Evolutionary conservation across 2,113 vertebrate species (phyloP).

Genomic region (Chauna torquata): DNA sequence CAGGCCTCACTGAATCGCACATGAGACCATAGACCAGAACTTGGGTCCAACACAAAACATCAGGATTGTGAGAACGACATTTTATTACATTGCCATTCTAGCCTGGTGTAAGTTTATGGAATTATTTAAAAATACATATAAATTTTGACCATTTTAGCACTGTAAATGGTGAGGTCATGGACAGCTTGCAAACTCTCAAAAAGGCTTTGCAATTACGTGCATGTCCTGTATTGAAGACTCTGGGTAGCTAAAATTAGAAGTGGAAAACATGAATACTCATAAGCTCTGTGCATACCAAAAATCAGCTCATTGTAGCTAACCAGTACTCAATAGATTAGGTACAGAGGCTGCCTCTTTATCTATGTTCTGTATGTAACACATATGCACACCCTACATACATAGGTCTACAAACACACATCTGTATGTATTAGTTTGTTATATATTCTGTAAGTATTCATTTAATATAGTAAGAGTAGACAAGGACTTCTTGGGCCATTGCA

Average conservation of each 20-base stretch:
- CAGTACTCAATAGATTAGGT: neutral
- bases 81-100: conserved; percentile 12
- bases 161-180: conserved; percentile 43
- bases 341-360: neutral
- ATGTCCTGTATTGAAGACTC: conserved; percentile 59
- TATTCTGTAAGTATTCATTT: neutral
- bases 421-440: fast-evolving
- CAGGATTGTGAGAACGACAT: neutral
- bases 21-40: neutral
- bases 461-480: fast-evolving
- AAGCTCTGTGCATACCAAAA: conserved; percentile 29
- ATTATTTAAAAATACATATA: neutral
- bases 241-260: conserved; percentile 64
- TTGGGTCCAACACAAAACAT: neutral
- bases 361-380: neutral
- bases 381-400: fast-evolving
- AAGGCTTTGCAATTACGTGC: conserved; percentile 54
- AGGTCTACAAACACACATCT: neutral
- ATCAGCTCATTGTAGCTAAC: neutral
- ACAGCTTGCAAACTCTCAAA: conserved; percentile 4
- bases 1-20: neutral
- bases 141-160: conserved; percentile 34
- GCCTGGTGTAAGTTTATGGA: conserved; percentile 12
- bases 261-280: conserved; percentile 15
- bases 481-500: neutral